Base-by-base conservation (phyloP, 2,888 invertebrate genomes). In the Polietes domitor region DNA sequence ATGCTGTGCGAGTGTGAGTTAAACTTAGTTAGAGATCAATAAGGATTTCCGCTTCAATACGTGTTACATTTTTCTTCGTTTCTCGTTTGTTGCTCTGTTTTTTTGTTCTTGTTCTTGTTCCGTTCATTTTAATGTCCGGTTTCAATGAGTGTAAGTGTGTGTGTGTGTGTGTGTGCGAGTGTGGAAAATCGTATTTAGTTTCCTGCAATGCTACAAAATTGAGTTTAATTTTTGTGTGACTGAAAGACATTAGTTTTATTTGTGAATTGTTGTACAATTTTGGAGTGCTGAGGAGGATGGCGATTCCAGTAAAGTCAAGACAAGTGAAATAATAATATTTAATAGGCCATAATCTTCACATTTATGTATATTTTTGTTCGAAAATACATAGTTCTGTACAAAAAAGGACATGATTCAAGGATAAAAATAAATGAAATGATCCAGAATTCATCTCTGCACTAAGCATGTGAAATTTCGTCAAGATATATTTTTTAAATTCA, bases 21-120 rank as follows among this genome's bases (percentile, higher is more conserved):
- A 63, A 83, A 80, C 77, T 74, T 73, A 77, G 63, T 80, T 80
- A 88, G 88, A 89, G 89, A 89, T 90, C 90, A 90, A 90, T 90
- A 89, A 89, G 90, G 90, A 90, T 90, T 89, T 90, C 90, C 90
- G 90, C 86, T 89, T 89, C 89, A 89, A 89, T 90, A 88, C 89
- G 86, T 89, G 88, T 79, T 77, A 61, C 86, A 82, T 87, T 72
- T 78, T 77, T 73, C 24, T 72, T 75, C 2, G 79, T 41, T 43
- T 50, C 26, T 53, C 82, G 72, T 53, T n/a, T 32, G 32, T 9
- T 32, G 5, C 9, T 32, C 5, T 81, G 73, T 63, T 53, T 73
- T 89, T 88, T 86, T 87, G 86, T 86, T 9, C 5, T 86, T 85
- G 86, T 85, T 87, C 88, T 9, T 86, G 86, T 63, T 73, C 88